Evolutionary conservation across 2,113 vertebrate species (phyloP).

Genomic region (Sitta europaea): DNA sequence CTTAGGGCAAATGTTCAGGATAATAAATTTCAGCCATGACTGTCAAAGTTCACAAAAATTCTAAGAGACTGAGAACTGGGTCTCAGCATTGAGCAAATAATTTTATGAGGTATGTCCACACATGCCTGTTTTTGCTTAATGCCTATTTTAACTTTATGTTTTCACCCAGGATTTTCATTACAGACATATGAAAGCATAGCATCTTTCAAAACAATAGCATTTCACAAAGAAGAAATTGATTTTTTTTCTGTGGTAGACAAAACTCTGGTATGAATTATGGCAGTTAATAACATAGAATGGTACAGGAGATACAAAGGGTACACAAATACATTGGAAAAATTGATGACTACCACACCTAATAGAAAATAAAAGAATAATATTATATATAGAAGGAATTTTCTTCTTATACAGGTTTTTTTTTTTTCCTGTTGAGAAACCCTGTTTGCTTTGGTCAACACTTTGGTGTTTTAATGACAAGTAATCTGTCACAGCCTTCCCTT

Average conservation of each 20-base stretch:
- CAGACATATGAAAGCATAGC: background rate
- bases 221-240: background rate
- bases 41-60: background rate
- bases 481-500: background rate
- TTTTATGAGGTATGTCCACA: background rate
- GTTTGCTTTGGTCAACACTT: background rate
- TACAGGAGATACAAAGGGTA: background rate
- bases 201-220: background rate
- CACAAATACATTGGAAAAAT: background rate
- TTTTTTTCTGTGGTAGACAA: background rate
- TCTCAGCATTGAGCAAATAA: background rate
- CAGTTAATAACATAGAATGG: background rate
- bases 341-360: background rate
- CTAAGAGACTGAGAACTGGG: background rate
- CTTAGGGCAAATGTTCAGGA: background rate
- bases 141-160: background rate
- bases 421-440: background rate
- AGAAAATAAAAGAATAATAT: background rate
- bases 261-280: background rate
- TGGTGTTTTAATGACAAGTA: background rate
- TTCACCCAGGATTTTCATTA: background rate
- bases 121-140: background rate
- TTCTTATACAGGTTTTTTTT: background rate
- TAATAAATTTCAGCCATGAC: background rate
- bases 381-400: background rate